Evolutionary conservation across 2,113 vertebrate species (phyloP).

Genomic region (Gopherus flavomarginatus): DNA sequence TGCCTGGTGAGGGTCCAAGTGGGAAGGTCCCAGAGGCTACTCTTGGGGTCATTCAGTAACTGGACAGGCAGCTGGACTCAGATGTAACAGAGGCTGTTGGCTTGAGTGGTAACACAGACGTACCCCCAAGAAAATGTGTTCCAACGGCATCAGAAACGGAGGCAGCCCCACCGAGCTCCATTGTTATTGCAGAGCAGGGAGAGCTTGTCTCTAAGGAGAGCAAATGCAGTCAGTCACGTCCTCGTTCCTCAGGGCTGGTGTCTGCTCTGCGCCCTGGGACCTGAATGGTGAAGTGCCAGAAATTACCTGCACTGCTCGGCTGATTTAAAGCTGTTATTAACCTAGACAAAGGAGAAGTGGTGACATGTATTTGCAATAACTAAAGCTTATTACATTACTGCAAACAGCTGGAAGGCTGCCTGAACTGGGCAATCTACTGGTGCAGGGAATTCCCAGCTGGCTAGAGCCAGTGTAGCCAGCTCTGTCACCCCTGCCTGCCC

Average conservation of each 20-base stretch:
- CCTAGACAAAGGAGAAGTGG: background rate
- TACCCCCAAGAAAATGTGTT: background rate
- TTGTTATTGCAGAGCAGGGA: background rate
- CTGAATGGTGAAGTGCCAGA: background rate
- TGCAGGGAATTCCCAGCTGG: no score
- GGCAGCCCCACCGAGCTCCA: background rate
- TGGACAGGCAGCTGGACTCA: background rate
- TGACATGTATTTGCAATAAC: rapidly evolving
- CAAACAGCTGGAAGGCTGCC: background rate
- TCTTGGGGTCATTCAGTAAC: background rate
- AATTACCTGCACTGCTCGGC: background rate
- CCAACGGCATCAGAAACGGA: background rate
- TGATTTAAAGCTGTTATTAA: background rate
- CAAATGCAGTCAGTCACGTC: background rate
- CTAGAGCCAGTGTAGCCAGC: no score
- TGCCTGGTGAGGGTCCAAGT: background rate
- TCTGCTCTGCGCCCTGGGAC: background rate
- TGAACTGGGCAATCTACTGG: no score
- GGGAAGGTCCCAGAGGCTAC: background rate
- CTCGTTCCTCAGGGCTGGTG: background rate
- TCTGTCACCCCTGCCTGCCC: no score
- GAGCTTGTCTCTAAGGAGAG: background rate
- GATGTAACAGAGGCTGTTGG: background rate
- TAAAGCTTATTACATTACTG: background rate
- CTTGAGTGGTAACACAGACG: background rate